Evolutionary conservation across 2,888 invertebrate species (phyloP).

Genomic region (Luperina testacea): DNA sequence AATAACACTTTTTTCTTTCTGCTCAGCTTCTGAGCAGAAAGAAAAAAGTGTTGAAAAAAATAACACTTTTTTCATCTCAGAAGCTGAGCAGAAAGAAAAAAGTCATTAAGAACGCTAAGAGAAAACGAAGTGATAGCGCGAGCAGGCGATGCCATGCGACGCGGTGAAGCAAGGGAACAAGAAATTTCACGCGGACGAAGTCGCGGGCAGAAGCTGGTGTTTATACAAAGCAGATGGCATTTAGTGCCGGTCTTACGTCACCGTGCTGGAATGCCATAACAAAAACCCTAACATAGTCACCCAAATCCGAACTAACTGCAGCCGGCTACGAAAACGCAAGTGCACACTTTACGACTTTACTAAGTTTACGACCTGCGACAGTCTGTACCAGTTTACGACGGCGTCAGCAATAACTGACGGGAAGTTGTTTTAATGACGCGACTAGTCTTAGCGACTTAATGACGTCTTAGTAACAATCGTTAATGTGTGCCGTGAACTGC

Average conservation of each 20-base stretch:
- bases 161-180: background rate
- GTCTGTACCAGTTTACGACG: slow-evolving; percentile 57
- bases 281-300: slow-evolving; percentile 29
- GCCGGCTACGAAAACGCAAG: slow-evolving; percentile 53
- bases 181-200: background rate
- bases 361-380: slow-evolving; percentile 64
- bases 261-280: background rate
- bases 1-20: no score
- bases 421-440: slow-evolving; percentile 60
- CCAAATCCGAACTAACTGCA: slow-evolving; percentile 44
- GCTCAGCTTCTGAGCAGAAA: no score
- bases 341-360: slow-evolving; percentile 56
- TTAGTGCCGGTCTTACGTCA: background rate
- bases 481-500: slow-evolving; percentile 40
- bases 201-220: background rate
- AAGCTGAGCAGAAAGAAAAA: no score
- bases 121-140: no score
- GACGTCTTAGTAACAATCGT: slow-evolving; percentile 48
- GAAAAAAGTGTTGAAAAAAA: no score
- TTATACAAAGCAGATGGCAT: background rate
- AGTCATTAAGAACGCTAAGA: no score
- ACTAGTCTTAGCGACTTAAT: slow-evolving; percentile 57
- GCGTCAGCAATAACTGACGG: slow-evolving; percentile 63
- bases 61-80: no score
- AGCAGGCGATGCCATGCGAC: no score